phyloP scores from a whole-genome alignment of 2,797 vertebrate species.

The Pelochelys cantorii region DNA sequence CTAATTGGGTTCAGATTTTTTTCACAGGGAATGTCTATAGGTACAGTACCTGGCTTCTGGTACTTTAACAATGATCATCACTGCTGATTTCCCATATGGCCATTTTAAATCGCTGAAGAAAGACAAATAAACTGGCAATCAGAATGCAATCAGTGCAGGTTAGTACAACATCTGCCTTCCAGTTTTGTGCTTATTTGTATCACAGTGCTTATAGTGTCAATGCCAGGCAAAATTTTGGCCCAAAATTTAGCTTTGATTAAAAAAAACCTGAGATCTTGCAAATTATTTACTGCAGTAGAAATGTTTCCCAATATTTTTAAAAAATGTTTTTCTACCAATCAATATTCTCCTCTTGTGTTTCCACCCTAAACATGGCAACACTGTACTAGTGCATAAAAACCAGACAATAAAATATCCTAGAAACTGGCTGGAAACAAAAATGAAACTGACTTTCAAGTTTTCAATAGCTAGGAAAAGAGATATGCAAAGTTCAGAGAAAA shows the following conservation, averaged over 20 bases:
- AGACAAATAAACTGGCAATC: slow-evolving; percentile 50
- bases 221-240: not conserved
- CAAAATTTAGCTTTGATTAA: fast-evolving
- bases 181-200: slow-evolving; percentile 16
- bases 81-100: slow-evolving; percentile 62
- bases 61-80: slow-evolving; percentile 46
- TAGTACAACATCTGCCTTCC: slow-evolving; percentile 62
- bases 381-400: not conserved
- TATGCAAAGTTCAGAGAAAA: not conserved
- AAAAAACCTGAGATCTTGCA: not conserved
- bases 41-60: slow-evolving; percentile 8
- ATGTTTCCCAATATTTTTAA: not conserved
- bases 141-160: slow-evolving; percentile 62
- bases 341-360: not conserved
- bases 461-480: not conserved
- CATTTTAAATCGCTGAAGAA: slow-evolving; percentile 40
- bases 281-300: fast-evolving
- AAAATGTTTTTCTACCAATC: not conserved
- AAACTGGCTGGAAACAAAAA: not conserved
- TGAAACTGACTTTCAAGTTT: not conserved
- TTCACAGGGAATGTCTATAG: not conserved
- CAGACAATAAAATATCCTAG: not conserved
- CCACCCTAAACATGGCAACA: fast-evolving
- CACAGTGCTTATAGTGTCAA: not conserved
- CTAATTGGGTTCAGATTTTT: slow-evolving; percentile 51